A percentile compares a stretch with the other conserved stretches of the same genome.
Evolutionary conservation across 2,113 vertebrate genomes (phyloP).

Genomic region (Sisor rabdophorus): DNA sequence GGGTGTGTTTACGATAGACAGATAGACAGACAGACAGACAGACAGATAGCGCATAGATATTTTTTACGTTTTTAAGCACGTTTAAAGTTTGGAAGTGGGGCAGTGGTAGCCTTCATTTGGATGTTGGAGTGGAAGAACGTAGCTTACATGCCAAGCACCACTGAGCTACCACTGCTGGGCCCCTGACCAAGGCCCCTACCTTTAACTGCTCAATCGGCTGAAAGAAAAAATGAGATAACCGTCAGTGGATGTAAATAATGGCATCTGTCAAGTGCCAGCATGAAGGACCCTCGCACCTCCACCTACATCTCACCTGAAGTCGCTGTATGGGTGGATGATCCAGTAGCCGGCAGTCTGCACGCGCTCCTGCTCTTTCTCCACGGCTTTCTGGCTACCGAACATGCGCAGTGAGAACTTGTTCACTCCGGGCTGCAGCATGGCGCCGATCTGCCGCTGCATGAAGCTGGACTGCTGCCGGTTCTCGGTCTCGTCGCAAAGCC

Average conservation of each 20-base stretch:
- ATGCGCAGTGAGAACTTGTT: conserved; percentile 99
- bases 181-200: too few species aligned
- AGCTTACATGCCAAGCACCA: too few species aligned
- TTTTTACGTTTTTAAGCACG: background rate
- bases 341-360: conserved; percentile 98
- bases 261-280: background rate
- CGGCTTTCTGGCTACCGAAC: conserved; percentile 98
- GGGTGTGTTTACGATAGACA: background rate
- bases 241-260: too few species aligned
- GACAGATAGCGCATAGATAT: too few species aligned
- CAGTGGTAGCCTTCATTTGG: too few species aligned
- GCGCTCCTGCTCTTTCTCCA: conserved; percentile 97
- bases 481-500: conserved; percentile 77
- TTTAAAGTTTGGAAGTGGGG: background rate
- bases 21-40: too few species aligned
- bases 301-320: conserved; percentile 85
- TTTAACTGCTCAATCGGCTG: too few species aligned
- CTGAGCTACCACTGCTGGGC: too few species aligned
- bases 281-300: conserved; percentile 50
- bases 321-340: conserved; percentile 99
- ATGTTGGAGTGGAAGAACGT: too few species aligned
- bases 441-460: conserved; percentile 96
- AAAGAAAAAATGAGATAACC: too few species aligned
- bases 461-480: conserved; percentile 82
- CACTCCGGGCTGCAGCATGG: conserved; percentile 96